phyloP scores from a whole-genome alignment of 2,888 invertebrate species.

The Endomychus coccineus region DNA sequence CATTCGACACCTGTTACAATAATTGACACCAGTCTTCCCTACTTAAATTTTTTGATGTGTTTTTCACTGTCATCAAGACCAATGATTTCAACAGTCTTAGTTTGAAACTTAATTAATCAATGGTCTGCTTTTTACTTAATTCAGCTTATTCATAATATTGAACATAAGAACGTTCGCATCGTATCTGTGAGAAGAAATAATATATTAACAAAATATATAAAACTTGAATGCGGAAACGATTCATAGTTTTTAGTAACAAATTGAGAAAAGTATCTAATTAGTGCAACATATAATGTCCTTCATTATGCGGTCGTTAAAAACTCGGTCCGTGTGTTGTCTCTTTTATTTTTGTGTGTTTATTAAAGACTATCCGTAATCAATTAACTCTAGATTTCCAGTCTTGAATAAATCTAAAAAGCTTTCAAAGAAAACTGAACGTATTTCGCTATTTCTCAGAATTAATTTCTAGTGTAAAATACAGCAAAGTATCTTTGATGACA shows the following conservation, averaged over 20 bases:
- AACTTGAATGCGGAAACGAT: conserved; percentile 14
- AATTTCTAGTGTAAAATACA: conserved; percentile 12
- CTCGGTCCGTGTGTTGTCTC: conserved; percentile 22
- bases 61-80: no score
- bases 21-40: no score
- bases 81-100: no score
- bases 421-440: conserved; percentile 23
- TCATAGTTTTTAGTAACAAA: conserved; percentile 17
- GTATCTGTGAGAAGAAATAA: no score
- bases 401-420: conserved; percentile 30
- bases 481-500: conserved; percentile 13
- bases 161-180: no score
- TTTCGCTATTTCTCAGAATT: conserved; percentile 22
- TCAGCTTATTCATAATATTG: no score
- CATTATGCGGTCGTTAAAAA: conserved; percentile 24
- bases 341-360: conserved; percentile 25
- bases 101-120: no score
- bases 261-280: conserved; percentile 22
- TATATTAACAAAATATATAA: no score
- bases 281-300: conserved; percentile 20
- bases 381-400: conserved; percentile 32
- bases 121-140: no score
- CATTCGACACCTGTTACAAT: no score
- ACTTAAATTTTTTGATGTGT: no score
- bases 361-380: conserved; percentile 24